Conservation (phyloP, 2,113 vertebrate species). For the zebrafish (Danio rerio) region DNA sequence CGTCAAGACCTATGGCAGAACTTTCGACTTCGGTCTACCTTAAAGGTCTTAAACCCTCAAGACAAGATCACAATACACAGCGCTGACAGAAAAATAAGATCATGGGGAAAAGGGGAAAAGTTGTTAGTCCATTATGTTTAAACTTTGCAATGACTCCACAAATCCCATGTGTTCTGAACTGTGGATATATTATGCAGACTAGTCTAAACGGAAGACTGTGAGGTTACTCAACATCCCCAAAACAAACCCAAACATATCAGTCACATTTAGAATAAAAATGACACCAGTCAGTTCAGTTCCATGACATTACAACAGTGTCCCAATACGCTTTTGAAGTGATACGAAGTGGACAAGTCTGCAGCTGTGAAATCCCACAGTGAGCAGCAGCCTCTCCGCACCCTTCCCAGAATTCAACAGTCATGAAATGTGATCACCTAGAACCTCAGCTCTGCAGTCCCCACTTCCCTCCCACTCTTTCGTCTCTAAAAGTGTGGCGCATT, state of each 20-base stretch:
- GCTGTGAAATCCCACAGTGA: conserved; percentile 19
- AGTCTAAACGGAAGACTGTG: too few species aligned
- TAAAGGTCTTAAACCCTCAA: too few species aligned
- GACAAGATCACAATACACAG: too few species aligned
- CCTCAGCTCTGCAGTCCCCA: not conserved
- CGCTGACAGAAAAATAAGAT: too few species aligned
- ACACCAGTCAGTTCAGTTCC: not conserved
- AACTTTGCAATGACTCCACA: too few species aligned
- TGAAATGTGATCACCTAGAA: conserved; percentile 11
- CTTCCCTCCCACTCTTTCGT: not conserved
- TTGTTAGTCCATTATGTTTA: too few species aligned
- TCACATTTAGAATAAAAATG: not conserved
- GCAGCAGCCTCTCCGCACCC: not conserved
- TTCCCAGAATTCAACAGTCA: conserved; percentile 34
- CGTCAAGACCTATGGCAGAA: too few species aligned
- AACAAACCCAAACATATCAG: not conserved
- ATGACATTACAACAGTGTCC: not conserved
- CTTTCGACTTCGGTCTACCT: too few species aligned
- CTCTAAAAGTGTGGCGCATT: not conserved
- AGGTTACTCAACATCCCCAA: too few species aligned
- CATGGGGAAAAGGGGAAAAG: too few species aligned
- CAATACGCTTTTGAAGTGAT: not conserved
- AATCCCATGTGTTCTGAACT: too few species aligned
- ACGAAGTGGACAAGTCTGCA: conserved; percentile 6
- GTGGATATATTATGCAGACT: too few species aligned